These are phyloP conservation scores for Forficula auricularia DNA, from an alignment of 1,140 invertebrate genomes.

Conservation along the genomic window DNA sequence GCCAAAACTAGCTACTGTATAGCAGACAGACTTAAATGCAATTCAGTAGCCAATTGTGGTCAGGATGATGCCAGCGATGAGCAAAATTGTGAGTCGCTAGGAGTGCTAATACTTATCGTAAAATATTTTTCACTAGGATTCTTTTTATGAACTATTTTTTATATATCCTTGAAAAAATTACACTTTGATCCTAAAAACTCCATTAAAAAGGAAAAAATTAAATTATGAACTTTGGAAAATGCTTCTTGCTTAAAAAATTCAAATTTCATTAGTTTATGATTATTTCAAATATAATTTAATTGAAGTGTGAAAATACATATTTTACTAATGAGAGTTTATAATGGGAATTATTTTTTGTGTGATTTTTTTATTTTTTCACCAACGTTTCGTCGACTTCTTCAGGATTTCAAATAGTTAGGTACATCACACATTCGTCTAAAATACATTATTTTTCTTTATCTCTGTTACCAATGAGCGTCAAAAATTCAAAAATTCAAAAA, in stretches of 20 bases:
- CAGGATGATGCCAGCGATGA: constrained; percentile 61
- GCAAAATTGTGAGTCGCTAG: constrained; percentile 53
- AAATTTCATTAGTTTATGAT: background rate
- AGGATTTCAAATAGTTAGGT: too few relatives aligned
- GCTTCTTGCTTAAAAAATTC: background rate
- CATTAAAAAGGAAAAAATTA: background rate
- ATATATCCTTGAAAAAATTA: background rate
- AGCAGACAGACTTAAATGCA: constrained; percentile 53
- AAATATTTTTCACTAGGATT: constrained; percentile 24
- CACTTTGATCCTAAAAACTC: background rate
- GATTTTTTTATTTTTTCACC: too few relatives aligned
- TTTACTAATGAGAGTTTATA: too few relatives aligned
- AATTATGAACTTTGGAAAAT: background rate
- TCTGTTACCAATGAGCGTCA: too few relatives aligned
- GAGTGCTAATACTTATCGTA: constrained; percentile 29
- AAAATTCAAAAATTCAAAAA: too few relatives aligned
- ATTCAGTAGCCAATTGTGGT: constrained; percentile 63
- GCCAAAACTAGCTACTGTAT: constrained; percentile 58
- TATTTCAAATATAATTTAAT: too few relatives aligned
- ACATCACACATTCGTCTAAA: too few relatives aligned
- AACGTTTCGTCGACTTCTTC: too few relatives aligned
- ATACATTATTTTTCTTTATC: too few relatives aligned
- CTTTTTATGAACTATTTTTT: constrained; percentile 6
- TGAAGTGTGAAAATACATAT: too few relatives aligned
- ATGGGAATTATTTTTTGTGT: too few relatives aligned